Conservation (phyloP, 2,113 vertebrate genomes). For the Eurystomus gularis region DNA sequence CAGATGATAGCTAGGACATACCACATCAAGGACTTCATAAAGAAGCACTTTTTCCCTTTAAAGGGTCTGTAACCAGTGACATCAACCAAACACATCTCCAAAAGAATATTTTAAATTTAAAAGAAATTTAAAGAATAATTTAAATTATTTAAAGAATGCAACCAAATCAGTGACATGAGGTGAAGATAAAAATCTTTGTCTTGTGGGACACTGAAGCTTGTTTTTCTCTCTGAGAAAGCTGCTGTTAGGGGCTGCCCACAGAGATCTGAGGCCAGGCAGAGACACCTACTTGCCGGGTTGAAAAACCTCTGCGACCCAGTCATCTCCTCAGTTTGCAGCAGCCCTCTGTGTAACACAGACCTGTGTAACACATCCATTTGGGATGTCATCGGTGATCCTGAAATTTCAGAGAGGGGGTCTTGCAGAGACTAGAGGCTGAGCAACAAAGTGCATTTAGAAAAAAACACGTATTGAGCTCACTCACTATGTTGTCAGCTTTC, state of each 20-base stretch:
- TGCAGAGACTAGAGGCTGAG: background rate
- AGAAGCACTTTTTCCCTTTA: background rate
- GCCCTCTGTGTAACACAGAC: accelerated
- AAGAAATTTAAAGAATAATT: too few species aligned
- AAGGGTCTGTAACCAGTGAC: background rate
- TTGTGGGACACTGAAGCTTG: background rate
- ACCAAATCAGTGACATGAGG: background rate
- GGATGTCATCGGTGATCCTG: background rate
- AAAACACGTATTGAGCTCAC: background rate
- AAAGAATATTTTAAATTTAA: background rate
- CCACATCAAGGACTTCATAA: background rate
- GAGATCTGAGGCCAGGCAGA: background rate
- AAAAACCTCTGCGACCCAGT: background rate
- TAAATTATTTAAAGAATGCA: too few species aligned
- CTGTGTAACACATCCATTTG: background rate
- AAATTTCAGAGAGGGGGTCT: background rate
- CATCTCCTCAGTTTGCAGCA: background rate
- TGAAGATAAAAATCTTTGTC: background rate
- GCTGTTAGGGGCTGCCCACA: background rate
- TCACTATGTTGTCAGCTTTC: background rate
- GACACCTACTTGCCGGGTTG: background rate
- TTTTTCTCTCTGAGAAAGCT: background rate
- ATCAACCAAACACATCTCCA: background rate
- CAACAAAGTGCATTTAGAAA: background rate
- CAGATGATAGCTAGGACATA: background rate